Conservation (phyloP, 2,113 vertebrate species). For the Pipa parva region DNA sequence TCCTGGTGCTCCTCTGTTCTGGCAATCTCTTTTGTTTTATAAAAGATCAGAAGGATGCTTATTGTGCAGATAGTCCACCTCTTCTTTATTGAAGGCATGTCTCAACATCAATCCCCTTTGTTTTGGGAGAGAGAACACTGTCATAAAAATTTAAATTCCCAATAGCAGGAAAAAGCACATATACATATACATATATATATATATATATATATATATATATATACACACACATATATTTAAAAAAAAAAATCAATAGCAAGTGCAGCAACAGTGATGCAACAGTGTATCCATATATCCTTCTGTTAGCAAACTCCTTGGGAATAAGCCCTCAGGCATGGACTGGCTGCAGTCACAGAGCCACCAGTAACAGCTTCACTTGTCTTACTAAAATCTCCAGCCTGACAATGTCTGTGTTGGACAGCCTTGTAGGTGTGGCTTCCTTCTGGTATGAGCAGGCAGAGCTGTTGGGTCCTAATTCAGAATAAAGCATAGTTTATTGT, state of each 20-base stretch:
- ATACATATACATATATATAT: background rate
- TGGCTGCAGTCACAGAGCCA: slow-evolving; percentile 6
- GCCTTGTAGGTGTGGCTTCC: background rate
- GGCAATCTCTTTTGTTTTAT: slow-evolving; percentile 80
- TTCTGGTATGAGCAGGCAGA: background rate
- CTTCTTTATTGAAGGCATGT: slow-evolving; percentile 78
- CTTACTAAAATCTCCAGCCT: background rate
- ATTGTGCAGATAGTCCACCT: slow-evolving; percentile 80
- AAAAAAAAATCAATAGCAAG: background rate
- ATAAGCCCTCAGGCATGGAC: slow-evolving; percentile 11
- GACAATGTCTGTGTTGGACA: background rate
- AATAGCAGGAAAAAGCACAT: background rate
- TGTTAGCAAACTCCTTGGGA: background rate
- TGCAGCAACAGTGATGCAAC: background rate
- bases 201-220: background rate
- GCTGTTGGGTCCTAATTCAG: background rate
- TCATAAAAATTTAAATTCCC: slow-evolving; percentile 11
- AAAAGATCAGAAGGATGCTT: slow-evolving; percentile 81
- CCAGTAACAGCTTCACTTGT: slow-evolving; percentile 19
- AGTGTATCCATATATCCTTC: background rate
- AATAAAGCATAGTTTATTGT: too few species aligned
- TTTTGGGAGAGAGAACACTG: background rate
- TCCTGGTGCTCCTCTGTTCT: slow-evolving; percentile 74
- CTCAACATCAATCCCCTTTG: slow-evolving; percentile 46
- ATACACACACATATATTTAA: background rate